Evolutionary conservation across 2,888 invertebrate genomes (phyloP).

Genomic region (Rhynchonema sp.): DNA sequence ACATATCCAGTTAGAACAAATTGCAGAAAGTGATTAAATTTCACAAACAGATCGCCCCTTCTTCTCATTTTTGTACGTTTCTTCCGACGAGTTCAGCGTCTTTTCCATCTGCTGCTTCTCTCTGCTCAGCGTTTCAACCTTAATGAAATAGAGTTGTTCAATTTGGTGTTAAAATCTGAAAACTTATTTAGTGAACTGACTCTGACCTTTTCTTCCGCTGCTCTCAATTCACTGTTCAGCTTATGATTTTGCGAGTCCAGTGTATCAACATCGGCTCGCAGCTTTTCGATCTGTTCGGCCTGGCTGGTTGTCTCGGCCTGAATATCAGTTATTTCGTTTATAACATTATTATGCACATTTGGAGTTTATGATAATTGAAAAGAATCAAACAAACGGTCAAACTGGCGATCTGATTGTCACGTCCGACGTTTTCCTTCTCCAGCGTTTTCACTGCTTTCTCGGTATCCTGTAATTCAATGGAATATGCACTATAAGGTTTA

Average conservation of each 20-base stretch:
- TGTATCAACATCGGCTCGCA: conserved; percentile 8
- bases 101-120: conserved; percentile 25
- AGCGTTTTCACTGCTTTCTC: conserved; percentile 22
- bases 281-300: conserved; percentile 6
- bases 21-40: no score
- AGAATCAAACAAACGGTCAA: no score
- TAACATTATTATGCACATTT: no score
- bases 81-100: conserved; percentile 24
- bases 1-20: no score
- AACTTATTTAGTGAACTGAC: no score
- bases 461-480: no score
- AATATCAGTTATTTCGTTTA: no score
- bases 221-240: conserved; percentile 17
- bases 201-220: conserved; percentile 26
- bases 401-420: not conserved
- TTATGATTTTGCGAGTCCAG: conserved; percentile 27
- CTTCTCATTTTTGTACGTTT: conserved; percentile 25
- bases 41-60: conserved; percentile 41
- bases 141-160: no score
- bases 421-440: conserved; percentile 18
- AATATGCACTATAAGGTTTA: no score
- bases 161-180: no score
- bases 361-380: no score
- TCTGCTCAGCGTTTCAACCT: conserved; percentile 25
- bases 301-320: conserved; percentile 15